Conservation (phyloP, 2,888 invertebrate genomes). For the Tipula unca region DNA sequence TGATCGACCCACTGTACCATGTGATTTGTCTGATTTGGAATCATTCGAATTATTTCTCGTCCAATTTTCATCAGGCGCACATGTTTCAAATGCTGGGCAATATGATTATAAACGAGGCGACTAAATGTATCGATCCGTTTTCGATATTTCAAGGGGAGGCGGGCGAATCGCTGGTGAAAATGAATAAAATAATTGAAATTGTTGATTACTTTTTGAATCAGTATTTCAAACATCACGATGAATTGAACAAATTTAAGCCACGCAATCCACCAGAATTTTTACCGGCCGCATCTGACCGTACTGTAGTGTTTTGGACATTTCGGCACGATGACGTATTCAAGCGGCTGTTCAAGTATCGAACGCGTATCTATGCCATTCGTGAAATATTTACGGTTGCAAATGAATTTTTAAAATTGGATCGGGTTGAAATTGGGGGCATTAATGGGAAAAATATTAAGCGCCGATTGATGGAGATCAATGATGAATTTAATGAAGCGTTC, state of each 20-base stretch:
- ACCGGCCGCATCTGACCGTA: not conserved
- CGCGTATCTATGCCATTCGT: constrained; percentile 56
- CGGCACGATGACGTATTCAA: constrained; percentile 62
- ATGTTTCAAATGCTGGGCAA: constrained; percentile 74
- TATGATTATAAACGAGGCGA: constrained; percentile 65
- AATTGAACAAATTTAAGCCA: constrained; percentile 49
- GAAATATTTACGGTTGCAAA: constrained; percentile 64
- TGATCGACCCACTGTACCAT: constrained; percentile 64
- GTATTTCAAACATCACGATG: constrained; percentile 36
- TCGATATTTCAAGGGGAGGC: constrained; percentile 81
- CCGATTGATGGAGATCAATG: constrained; percentile 23
- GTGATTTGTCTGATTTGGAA: constrained; percentile 78
- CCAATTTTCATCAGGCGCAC: constrained; percentile 54
- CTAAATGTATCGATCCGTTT: constrained; percentile 63
- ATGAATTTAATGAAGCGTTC: constrained; percentile 33
- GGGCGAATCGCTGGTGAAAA: constrained; percentile 59
- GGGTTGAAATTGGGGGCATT: constrained; percentile 67
- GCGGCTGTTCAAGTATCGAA: constrained; percentile 54
- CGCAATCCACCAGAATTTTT: constrained; percentile 34
- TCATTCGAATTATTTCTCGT: constrained; percentile 68
- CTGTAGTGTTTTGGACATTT: constrained; percentile 54
- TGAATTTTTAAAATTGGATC: constrained; percentile 81
- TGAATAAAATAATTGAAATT: constrained; percentile 43
- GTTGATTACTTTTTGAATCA: not conserved
- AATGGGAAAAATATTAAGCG: constrained; percentile 46